These are phyloP conservation scores for Spatulosminthurus flaviceps DNA, from an alignment of 2,888 invertebrate species.

Conservation along the genomic window DNA sequence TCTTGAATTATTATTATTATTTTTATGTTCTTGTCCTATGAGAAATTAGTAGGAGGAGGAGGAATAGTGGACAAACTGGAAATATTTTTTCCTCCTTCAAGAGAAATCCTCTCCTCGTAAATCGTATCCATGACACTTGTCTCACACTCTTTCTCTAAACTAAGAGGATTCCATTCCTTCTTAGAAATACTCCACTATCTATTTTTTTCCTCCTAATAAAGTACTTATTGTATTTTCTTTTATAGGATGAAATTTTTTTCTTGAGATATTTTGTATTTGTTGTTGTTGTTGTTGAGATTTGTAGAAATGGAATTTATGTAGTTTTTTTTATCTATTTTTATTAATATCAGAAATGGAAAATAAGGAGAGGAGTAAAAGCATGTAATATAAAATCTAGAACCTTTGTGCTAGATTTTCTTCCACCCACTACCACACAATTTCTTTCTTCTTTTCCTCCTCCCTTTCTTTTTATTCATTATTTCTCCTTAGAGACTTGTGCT, in stretches of 20 bases:
- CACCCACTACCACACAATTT: neutral
- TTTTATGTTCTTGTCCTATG: conserved; percentile 10
- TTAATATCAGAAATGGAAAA: conserved; percentile 1
- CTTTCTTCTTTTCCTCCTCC: neutral
- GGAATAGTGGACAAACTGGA: neutral
- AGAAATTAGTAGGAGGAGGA: neutral
- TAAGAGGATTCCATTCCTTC: too few species aligned
- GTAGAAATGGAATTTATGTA: neutral
- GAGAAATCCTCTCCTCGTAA: neutral
- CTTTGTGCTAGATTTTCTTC: neutral
- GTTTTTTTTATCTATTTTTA: neutral
- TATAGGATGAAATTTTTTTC: neutral
- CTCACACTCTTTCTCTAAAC: too few species aligned
- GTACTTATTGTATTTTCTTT: too few species aligned
- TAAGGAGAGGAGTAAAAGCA: neutral
- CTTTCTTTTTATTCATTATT: neutral
- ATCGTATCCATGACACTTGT: neutral
- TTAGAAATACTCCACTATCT: too few species aligned
- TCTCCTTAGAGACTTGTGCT: too few species aligned
- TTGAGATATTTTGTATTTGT: neutral
- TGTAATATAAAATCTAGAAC: neutral
- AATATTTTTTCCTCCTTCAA: neutral
- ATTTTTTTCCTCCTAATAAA: too few species aligned
- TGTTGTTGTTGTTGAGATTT: neutral
- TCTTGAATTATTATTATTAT: neutral